Conservation (phyloP, 2,888 invertebrate species). For the Hirtodrosophila trivittata region DNA sequence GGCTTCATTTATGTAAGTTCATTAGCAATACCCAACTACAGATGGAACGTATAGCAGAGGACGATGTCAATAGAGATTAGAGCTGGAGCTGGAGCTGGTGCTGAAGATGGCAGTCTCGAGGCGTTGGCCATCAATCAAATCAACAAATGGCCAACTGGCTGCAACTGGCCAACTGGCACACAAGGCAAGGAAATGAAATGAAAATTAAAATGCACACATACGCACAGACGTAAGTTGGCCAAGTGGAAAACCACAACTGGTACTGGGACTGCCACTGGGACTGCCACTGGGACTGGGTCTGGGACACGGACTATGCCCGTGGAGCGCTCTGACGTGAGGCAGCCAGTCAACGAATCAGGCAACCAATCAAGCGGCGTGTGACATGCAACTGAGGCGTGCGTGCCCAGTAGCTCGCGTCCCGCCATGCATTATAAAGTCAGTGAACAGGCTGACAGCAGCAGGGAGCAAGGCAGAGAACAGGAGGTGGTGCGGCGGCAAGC, state of each 20-base stretch:
- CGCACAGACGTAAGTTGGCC: conserved; percentile 19
- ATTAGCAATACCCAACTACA: conserved; percentile 38
- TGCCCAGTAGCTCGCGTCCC: conserved; percentile 49
- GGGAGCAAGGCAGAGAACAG: conserved; percentile 7
- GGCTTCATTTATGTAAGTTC: conserved; percentile 63
- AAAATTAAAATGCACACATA: conserved; percentile 66
- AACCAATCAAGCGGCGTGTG: conserved; percentile 77
- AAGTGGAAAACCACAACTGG: conserved; percentile 27
- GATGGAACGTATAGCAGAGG: conserved; percentile 7
- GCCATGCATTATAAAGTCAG: conserved; percentile 56
- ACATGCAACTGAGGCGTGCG: conserved; percentile 75
- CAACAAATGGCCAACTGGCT: conserved; percentile 63
- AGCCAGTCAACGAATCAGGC: conserved; percentile 71
- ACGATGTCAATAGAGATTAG: conserved; percentile 20
- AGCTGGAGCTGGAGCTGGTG: neutral
- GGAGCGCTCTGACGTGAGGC: conserved; percentile 51
- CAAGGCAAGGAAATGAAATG: conserved; percentile 66
- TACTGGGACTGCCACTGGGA: conserved; percentile 8
- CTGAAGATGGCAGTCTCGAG: conserved; percentile 35
- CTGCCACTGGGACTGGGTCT: conserved; percentile 10
- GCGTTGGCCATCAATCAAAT: conserved; percentile 72
- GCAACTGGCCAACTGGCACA: conserved; percentile 30
- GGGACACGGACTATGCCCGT: conserved; percentile 46
- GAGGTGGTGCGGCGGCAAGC: neutral
- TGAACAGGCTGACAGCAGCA: conserved; percentile 25